Evolutionary conservation across 2,113 vertebrate genomes (phyloP), one percentile per base, ranked within the genome.

Genomic region (Chrysochloris asiatica): DNA sequence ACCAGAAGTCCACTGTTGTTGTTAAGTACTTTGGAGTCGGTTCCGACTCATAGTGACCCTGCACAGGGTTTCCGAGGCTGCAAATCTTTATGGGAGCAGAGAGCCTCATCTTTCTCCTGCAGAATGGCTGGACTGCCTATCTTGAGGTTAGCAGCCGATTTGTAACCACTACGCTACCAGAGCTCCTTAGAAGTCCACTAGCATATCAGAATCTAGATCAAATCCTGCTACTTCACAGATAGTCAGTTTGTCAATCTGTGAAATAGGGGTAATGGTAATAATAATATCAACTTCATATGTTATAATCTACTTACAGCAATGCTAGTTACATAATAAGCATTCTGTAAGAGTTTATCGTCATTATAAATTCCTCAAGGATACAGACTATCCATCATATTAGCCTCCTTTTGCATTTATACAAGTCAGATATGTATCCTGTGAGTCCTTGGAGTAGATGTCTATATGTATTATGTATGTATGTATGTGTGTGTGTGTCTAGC

Each of bases 371-470:
- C 9, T 76, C 38, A 33, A 41, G 50, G 28, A 6, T 36, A 4
- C 24, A 8, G 52, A 41, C 24, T 69, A 5, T 11, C 80, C 69
- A 33, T 61, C 36, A 28, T 69, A 52, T 71, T 54, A 24, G 52
- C 77, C 63, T 92, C 43, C 13, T 80, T 82, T 87, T 90, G 43
- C 47, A 47, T 88, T 80, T 81, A n/a, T 69, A 54, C 22, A 88
- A 38, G 24, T 33, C 50, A 10, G 47, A 45, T 56, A 48, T 2
- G 11, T 78, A 80, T 79, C 67, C 43, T 21, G 41, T 11, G 41
- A 36, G 52, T 67, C 21, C 30, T 82, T 76, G 45, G 59, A n/a
- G 28, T 22, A 28, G 8, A 4, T 41, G n/a, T 7, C 2, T 72
- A 56, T 52, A 14, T 19, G 6, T 11, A 17, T 67, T 8, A 5